Conservation (phyloP, 2,113 vertebrate genomes). For the Nothobranchius kuhntae region DNA sequence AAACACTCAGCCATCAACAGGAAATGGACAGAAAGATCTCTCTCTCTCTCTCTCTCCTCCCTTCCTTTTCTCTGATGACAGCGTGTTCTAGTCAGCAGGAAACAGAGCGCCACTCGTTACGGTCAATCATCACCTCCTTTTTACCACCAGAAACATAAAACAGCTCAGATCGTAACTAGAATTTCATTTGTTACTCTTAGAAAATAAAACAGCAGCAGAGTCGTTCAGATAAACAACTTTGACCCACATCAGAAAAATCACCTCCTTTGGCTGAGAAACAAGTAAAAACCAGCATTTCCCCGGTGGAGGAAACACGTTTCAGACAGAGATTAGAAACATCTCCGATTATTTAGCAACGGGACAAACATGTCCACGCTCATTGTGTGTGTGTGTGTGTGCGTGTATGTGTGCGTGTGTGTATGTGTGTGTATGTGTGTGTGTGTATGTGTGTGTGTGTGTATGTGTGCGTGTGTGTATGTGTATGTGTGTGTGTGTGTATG, state of each 20-base stretch:
- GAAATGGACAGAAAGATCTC: constrained; percentile 29
- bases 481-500: too few relatives aligned
- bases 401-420: too few relatives aligned
- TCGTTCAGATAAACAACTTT: neutral
- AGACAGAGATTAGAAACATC: too few relatives aligned
- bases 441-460: too few relatives aligned
- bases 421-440: too few relatives aligned
- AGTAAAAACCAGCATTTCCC: neutral
- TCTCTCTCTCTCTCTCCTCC: constrained; percentile 12
- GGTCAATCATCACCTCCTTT: constrained; percentile 7
- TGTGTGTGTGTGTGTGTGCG: too few relatives aligned
- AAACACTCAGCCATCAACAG: constrained; percentile 23
- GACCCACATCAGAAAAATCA: neutral
- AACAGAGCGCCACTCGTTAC: constrained; percentile 24
- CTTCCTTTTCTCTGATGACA: constrained; percentile 45
- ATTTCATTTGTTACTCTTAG: neutral
- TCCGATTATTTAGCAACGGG: constrained; percentile 9
- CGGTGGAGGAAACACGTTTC: too few relatives aligned
- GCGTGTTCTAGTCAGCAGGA: constrained; percentile 59
- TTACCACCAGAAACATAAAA: neutral
- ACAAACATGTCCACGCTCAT: constrained; percentile 46
- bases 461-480: neutral
- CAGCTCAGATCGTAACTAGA: neutral
- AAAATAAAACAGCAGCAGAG: neutral
- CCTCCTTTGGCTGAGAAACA: neutral